Base-by-base conservation (phyloP, 1,140 invertebrate species). In the Calliphora vicina region DNA sequence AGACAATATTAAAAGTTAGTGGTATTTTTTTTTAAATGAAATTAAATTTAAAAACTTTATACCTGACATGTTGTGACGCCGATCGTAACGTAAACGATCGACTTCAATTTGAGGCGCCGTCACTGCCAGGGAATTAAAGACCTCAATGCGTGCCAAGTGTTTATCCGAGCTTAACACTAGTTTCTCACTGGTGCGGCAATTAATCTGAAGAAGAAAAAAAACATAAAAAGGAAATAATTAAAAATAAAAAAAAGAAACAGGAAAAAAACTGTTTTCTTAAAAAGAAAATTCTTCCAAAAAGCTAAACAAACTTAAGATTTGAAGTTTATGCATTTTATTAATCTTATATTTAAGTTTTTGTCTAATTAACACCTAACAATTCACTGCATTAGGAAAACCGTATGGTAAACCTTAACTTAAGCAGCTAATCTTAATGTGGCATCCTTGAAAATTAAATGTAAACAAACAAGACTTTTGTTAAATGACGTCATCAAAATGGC, bases 111-210 rank as follows among this genome's bases (percentile, higher is more conserved):
- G 94, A 3, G 95, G 95, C 1, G 95, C 94, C 82, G 94, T 89
- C n/a, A 96, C 94, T 90, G 95, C 94, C 61, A 96, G 93, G 83
- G 94, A 95, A 85, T 96, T 96, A 86, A 95, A 95, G 4, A 96
- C 94, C 88, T 95, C 94, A 29, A 95, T 91, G 85, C 93, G 91
- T 86, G 95, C 94, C 82, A 96, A 83, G 76, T 89, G 89, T 85
- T 88, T 86, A 80, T 90, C 88, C 42, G 84, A 82, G 83, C 85
- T 86, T 35, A 88, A 80, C 20, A 86, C 80, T 85, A 87, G 85
- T 86, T 73, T 74, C 15, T 84, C 86, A 81, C 83, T 76, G 80
- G 85, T 85, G 84, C 86, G 87, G 85, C 91, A 92, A 86, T 91
- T 89, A 17, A 90, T 85, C 91, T 91, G 84, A n/a, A n/a, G 82